A percentile compares a stretch with the other conserved stretches of the same genome.
Evolutionary conservation across 2,888 invertebrate species (phyloP).

Genomic region (Agriotes lineatus): DNA sequence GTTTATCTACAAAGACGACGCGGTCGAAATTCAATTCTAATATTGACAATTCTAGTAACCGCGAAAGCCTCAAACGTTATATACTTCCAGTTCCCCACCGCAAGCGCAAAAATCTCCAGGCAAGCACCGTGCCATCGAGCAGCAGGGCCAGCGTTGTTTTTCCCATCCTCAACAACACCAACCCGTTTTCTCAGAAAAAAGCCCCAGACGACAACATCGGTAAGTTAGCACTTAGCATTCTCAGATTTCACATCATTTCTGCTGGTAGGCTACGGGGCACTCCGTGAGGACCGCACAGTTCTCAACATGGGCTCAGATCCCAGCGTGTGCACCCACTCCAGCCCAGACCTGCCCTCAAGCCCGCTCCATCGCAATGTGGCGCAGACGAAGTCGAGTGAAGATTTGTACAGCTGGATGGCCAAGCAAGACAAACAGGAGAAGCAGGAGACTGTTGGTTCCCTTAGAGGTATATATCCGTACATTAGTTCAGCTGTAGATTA

Average conservation of each 20-base stretch:
- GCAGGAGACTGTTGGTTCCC: conserved; percentile 33
- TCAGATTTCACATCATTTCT: conserved; percentile 4
- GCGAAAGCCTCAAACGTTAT: too few relatives aligned
- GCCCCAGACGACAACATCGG: conserved; percentile 65
- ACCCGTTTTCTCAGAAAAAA: conserved; percentile 71
- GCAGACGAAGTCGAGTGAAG: conserved; percentile 71
- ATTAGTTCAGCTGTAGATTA: background rate
- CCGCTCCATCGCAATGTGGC: conserved; percentile 60
- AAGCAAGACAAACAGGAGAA: conserved; percentile 72
- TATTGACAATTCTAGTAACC: too few relatives aligned
- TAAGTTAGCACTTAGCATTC: background rate
- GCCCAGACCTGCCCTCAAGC: conserved; percentile 63
- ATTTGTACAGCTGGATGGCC: conserved; percentile 97
- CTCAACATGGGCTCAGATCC: conserved; percentile 77
- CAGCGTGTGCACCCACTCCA: conserved; percentile 67
- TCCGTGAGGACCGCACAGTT: conserved; percentile 74
- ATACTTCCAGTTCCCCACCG: conserved; percentile 59
- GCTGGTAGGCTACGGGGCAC: conserved; percentile 81
- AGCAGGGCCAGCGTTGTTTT: conserved; percentile 81
- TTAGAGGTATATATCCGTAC: conserved; percentile 23
- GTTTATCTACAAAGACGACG: too few relatives aligned
- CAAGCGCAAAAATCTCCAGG: conserved; percentile 66
- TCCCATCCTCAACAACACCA: conserved; percentile 66
- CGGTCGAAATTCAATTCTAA: too few relatives aligned
- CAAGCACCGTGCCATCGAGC: conserved; percentile 73